Conservation (phyloP, 2,888 invertebrate species). For the Sesia bembeciformis region DNA sequence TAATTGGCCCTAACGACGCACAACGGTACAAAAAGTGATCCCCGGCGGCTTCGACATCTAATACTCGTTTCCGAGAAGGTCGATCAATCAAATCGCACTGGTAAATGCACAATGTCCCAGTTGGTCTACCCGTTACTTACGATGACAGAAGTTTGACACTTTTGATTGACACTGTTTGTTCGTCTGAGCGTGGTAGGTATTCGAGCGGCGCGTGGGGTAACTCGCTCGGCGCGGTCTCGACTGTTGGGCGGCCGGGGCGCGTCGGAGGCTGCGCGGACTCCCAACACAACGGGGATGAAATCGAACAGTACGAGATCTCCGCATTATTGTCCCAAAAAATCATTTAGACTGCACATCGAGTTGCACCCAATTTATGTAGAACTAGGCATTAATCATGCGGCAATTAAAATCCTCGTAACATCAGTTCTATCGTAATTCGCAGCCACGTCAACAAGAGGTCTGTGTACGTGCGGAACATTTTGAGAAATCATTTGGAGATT, state of each 20-base stretch:
- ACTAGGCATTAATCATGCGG: no score
- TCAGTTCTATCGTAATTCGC: no score
- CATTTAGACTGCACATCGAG: no score
- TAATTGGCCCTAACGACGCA: constrained; percentile 41
- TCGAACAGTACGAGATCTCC: not conserved
- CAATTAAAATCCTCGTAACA: no score
- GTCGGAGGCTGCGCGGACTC: constrained; percentile 63
- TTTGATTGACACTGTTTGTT: constrained; percentile 44
- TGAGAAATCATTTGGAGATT: not conserved
- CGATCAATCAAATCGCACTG: constrained; percentile 12
- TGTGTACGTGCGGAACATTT: no score
- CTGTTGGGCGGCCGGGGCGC: constrained; percentile 47
- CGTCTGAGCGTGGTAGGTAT: constrained; percentile 23
- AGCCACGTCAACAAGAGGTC: no score
- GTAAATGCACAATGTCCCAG: not conserved
- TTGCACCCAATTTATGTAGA: no score
- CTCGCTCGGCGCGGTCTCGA: constrained; percentile 58
- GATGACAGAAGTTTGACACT: constrained; percentile 39
- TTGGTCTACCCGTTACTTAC: constrained; percentile 37
- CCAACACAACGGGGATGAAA: not conserved
- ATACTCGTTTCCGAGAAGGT: constrained; percentile 38
- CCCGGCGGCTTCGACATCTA: constrained; percentile 12
- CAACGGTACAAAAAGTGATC: constrained; percentile 24
- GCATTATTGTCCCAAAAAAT: no score
- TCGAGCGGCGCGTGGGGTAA: constrained; percentile 41